Percentiles rank a stretch among this genome's conserved stretches.
phyloP scores from a whole-genome alignment of 2,113 vertebrate species.

The Seriola dumerili region DNA sequence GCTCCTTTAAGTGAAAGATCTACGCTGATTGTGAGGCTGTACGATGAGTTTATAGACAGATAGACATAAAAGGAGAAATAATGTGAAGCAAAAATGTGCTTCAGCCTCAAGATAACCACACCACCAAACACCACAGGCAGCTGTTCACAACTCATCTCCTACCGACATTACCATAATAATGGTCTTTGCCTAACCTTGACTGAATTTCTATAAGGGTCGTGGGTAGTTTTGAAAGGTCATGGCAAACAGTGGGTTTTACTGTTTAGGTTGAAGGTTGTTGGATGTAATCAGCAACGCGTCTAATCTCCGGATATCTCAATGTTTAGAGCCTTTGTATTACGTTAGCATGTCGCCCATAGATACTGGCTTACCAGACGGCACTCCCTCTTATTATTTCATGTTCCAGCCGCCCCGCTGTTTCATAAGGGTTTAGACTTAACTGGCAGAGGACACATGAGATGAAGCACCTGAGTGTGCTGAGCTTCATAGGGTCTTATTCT shows the following conservation, averaged over 20 bases:
- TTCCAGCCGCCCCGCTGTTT: conserved; percentile 11
- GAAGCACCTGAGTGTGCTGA: conserved; percentile 54
- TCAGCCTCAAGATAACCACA: too few species aligned
- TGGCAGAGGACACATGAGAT: conserved; percentile 35
- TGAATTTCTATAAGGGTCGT: too few species aligned
- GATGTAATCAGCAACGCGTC: neutral
- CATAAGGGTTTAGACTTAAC: conserved; percentile 36
- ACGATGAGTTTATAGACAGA: too few species aligned
- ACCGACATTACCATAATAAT: too few species aligned
- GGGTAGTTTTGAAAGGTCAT: neutral
- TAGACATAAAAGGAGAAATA: too few species aligned
- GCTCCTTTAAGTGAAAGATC: too few species aligned
- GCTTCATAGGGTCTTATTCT: conserved; percentile 40
- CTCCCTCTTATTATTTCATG: conserved; percentile 5
- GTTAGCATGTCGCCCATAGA: too few species aligned
- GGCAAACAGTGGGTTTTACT: neutral
- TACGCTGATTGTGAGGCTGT: too few species aligned
- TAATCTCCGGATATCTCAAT: conserved; percentile 1
- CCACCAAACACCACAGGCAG: too few species aligned
- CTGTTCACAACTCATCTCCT: too few species aligned
- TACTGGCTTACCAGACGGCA: neutral
- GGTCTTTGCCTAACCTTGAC: too few species aligned
- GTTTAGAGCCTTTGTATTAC: neutral
- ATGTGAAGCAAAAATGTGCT: too few species aligned
- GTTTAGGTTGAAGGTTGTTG: neutral